These are phyloP conservation scores for Festucalex cinctus DNA, from an alignment of 2,113 vertebrate genomes.

Conservation along the genomic window DNA sequence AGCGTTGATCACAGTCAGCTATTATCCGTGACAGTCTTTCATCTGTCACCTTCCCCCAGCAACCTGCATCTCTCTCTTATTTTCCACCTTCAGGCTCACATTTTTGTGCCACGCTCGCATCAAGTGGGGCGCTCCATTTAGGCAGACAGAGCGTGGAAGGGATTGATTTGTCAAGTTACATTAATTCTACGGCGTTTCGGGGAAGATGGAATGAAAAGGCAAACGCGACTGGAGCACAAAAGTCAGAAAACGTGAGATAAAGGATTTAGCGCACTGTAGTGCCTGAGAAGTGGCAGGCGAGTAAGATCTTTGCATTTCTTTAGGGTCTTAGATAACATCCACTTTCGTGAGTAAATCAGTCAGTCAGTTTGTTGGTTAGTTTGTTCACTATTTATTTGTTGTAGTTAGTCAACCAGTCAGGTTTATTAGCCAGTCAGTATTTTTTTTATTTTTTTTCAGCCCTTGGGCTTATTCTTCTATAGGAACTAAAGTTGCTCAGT, in stretches of 20 bases:
- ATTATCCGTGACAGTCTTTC: conserved; percentile 2
- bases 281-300: background rate
- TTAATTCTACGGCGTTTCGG: conserved; percentile 14
- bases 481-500: too few relatives aligned
- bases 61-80: conserved; percentile 11
- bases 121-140: conserved; percentile 10
- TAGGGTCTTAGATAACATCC: background rate
- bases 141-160: conserved; percentile 28
- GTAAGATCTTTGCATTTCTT: background rate
- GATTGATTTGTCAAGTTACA: conserved; percentile 32
- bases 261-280: conserved; percentile 3
- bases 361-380: too few relatives aligned
- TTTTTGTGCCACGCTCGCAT: conserved; percentile 38
- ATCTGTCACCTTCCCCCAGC: conserved; percentile 5
- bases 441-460: too few relatives aligned
- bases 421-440: too few relatives aligned
- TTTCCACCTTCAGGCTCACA: background rate
- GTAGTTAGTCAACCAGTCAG: too few relatives aligned
- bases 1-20: background rate
- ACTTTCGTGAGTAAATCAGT: background rate
- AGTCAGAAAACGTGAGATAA: conserved; percentile 18
- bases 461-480: too few relatives aligned
- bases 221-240: background rate
- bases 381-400: too few relatives aligned
- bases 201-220: conserved; percentile 18